Percentiles rank a stretch among this genome's conserved stretches.
phyloP scores from a whole-genome alignment of 2,888 invertebrate genomes.

The Malthinus flaveolus region DNA sequence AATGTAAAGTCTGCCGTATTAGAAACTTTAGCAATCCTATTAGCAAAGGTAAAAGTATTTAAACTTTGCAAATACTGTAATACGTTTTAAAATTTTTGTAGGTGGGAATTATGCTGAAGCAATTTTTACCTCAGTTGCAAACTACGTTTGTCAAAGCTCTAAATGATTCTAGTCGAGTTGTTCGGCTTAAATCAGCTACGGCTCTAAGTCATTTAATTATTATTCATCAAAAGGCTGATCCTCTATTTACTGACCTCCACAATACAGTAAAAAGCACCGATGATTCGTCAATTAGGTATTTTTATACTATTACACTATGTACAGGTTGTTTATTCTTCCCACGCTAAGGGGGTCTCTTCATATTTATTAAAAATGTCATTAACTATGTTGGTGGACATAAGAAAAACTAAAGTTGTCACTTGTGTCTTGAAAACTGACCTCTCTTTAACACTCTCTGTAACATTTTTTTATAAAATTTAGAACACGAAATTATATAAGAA shows the following conservation, averaged over 20 bases:
- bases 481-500: too few species aligned
- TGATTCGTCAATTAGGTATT: conserved; percentile 70
- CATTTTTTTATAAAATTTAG: too few species aligned
- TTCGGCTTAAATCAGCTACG: conserved; percentile 85
- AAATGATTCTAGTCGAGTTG: conserved; percentile 84
- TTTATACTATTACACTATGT: background rate
- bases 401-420: too few species aligned
- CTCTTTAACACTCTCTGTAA: too few species aligned
- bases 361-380: too few species aligned
- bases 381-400: too few species aligned
- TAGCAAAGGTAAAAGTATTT: conserved; percentile 73
- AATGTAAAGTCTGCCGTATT: conserved; percentile 95
- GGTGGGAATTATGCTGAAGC: conserved; percentile 94
- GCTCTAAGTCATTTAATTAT: conserved; percentile 87
- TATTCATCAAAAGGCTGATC: conserved; percentile 93
- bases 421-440: too few species aligned
- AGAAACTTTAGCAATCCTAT: conserved; percentile 88
- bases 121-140: conserved; percentile 97
- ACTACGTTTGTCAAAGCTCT: conserved; percentile 97
- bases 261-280: conserved; percentile 82
- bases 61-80: background rate
- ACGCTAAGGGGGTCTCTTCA: too few species aligned
- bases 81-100: conserved; percentile 44
- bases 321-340: too few species aligned
- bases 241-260: conserved; percentile 91